A percentile compares a stretch with the other conserved stretches of the same genome.
Conservation (phyloP, 1,140 invertebrate species). For the Heliconius hermathena region DNA sequence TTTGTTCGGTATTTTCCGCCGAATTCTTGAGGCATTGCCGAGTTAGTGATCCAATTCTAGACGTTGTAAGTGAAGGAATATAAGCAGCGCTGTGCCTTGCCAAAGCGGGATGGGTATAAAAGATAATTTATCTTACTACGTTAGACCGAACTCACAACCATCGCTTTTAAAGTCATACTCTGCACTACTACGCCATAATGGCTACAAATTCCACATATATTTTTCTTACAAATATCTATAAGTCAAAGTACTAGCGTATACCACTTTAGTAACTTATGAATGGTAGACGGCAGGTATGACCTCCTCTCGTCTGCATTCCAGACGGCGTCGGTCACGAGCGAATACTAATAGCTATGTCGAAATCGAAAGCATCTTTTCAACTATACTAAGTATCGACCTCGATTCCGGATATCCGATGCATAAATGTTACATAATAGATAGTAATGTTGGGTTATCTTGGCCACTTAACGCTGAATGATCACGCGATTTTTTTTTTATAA, state of each 20-base stretch:
- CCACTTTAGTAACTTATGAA: background rate
- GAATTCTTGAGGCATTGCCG: no score
- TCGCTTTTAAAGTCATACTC: no score
- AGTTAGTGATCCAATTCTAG: no score
- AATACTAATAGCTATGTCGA: conserved; percentile 51
- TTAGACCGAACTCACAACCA: no score
- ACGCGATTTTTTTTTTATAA: background rate
- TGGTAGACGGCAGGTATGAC: conserved; percentile 39
- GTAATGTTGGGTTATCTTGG: background rate
- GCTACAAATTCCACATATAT: background rate
- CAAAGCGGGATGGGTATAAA: no score
- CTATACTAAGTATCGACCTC: conserved; percentile 28
- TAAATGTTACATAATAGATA: conserved; percentile 38
- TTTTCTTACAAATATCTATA: background rate
- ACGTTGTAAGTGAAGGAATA: no score
- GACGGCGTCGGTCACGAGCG: conserved; percentile 43
- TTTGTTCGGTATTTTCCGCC: no score
- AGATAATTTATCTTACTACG: no score
- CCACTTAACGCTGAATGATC: background rate
- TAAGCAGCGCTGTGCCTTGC: no score
- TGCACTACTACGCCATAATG: no score
- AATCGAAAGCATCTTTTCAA: conserved; percentile 52
- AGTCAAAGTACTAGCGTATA: background rate
- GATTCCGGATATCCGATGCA: conserved; percentile 58
- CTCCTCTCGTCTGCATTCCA: conserved; percentile 53